Evolutionary conservation across 2,113 vertebrate species (phyloP).

Genomic region (Psittacula cyanocephala): DNA sequence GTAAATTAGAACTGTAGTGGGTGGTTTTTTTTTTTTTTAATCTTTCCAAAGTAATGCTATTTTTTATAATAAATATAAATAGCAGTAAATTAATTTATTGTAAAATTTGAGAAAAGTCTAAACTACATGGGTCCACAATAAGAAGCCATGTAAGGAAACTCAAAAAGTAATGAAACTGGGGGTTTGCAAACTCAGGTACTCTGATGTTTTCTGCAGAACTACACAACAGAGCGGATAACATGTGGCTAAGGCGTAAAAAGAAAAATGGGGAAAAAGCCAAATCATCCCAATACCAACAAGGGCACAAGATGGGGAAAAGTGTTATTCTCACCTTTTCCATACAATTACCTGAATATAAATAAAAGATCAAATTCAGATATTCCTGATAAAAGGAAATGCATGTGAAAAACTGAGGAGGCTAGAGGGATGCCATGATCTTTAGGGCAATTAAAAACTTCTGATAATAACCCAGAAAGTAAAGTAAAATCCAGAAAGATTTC

Average conservation of each 20-base stretch:
- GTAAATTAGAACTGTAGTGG: not conserved
- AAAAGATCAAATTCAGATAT: not conserved
- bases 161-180: not conserved
- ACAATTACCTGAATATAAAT: not conserved
- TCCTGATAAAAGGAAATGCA: not conserved
- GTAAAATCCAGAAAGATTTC: not conserved
- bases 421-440: not conserved
- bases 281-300: not conserved
- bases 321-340: not conserved
- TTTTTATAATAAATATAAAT: not conserved
- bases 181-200: not conserved
- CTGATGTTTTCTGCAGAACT: not conserved
- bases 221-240: not conserved
- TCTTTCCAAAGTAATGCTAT: not conserved
- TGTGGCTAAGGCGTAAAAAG: not conserved
- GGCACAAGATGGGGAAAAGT: not conserved
- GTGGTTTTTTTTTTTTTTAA: not conserved
- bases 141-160: not conserved
- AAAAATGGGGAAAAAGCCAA: not conserved
- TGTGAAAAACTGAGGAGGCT: not conserved
- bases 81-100: not conserved
- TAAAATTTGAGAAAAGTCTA: not conserved
- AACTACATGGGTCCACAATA: not conserved
- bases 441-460: not conserved
- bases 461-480: not conserved